These are phyloP conservation scores for Amphibalanus amphitrite DNA, from an alignment of 1,140 invertebrate species.

Conservation along the genomic window DNA sequence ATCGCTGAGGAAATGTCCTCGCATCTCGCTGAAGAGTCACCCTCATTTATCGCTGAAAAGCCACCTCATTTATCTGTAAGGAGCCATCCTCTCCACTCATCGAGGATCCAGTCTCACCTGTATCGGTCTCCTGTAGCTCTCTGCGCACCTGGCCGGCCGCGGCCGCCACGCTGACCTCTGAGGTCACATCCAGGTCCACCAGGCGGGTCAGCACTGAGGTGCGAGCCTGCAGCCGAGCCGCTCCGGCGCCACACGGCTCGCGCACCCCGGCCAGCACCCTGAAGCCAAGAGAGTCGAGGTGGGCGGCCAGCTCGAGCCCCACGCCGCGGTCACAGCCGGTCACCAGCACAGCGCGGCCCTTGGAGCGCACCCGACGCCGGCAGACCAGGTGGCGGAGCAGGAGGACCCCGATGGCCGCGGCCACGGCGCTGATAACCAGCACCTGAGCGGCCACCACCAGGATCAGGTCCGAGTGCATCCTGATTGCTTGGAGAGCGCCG, in stretches of 20 bases:
- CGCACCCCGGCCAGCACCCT: constrained; percentile 3
- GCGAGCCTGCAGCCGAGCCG: not conserved
- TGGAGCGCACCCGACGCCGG: constrained; percentile 43
- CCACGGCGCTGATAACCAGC: not conserved
- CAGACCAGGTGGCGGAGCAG: constrained; percentile 1
- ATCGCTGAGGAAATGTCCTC: too few species aligned
- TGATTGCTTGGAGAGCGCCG: too few species aligned
- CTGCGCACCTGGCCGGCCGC: not conserved
- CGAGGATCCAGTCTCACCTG: too few species aligned
- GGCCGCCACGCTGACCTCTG: not conserved
- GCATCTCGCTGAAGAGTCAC: too few species aligned
- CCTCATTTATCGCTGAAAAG: too few species aligned
- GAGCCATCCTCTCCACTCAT: too few species aligned
- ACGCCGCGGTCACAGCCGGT: constrained; percentile 39
- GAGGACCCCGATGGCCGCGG: not conserved
- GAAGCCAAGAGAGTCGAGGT: constrained; percentile 23
- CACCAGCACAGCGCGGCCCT: constrained; percentile 58
- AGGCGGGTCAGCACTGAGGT: not conserved
- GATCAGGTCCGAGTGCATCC: not conserved
- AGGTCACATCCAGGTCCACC: not conserved
- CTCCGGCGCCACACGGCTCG: constrained; percentile 9
- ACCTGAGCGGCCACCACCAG: not conserved
- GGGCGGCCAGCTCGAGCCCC: constrained; percentile 25
- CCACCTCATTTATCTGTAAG: too few species aligned
- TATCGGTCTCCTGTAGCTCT: too few species aligned